Evolutionary conservation across 2,113 vertebrate species (phyloP).

Genomic region (Trochalopteron elliotii): DNA sequence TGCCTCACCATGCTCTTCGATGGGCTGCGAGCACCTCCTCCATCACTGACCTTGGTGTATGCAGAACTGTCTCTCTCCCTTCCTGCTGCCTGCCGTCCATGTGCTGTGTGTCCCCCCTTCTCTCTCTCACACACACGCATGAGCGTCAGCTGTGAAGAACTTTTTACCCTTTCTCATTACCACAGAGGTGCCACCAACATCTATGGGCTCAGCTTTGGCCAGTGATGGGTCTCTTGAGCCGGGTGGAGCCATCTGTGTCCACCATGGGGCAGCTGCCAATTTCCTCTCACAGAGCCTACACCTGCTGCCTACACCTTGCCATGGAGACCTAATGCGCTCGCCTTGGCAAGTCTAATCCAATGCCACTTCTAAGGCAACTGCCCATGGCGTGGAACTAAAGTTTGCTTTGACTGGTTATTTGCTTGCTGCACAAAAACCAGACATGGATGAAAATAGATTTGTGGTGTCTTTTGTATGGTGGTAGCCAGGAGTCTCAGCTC

Average conservation of each 20-base stretch:
- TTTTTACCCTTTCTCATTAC: not conserved
- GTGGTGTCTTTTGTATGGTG: not conserved
- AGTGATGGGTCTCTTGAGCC: not conserved
- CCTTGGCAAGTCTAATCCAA: not conserved
- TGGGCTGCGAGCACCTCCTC: not conserved
- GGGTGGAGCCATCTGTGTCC: not conserved
- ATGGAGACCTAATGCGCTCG: not conserved
- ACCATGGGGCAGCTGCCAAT: not conserved
- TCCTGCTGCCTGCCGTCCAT: accelerated
- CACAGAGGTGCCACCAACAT: not conserved
- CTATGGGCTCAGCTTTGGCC: not conserved
- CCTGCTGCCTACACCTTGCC: not conserved
- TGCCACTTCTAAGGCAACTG: not conserved
- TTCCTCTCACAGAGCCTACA: not conserved
- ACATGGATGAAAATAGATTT: not conserved
- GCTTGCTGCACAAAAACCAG: not conserved
- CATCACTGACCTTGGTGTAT: not conserved
- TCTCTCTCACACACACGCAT: too few relatives aligned
- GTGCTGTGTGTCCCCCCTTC: not conserved
- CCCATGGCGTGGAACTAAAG: not conserved
- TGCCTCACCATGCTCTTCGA: not conserved
- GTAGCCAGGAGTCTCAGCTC: not conserved
- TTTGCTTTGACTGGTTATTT: slow-evolving; percentile 8
- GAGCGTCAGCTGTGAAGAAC: not conserved
- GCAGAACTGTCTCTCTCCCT: not conserved